A percentile compares a stretch with the other conserved stretches of the same genome.
phyloP scores from a whole-genome alignment of 2,797 vertebrate genomes.

The Lepus oiostolus region DNA sequence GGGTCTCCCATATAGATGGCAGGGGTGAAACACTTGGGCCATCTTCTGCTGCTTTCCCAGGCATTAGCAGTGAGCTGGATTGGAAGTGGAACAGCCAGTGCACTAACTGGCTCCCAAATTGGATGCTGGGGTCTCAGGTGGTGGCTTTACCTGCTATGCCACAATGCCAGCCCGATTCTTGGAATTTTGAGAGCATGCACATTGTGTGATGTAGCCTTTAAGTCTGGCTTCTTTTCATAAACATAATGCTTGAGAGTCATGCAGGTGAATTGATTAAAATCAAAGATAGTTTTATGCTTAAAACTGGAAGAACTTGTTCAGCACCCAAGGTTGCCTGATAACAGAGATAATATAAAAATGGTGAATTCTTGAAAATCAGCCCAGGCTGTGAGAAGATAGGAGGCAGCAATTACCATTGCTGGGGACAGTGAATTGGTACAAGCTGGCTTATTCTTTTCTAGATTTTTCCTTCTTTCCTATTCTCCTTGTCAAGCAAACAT shows the following conservation, averaged over 20 bases:
- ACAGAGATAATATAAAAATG: conserved; percentile 60
- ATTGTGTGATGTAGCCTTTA: conserved; percentile 21
- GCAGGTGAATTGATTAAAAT: conserved; percentile 50
- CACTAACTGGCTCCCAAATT: no score
- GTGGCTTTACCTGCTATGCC: no score
- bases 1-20: no score
- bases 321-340: conserved; percentile 58
- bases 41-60: no score
- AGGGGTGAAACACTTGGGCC: no score
- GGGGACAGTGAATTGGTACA: background rate
- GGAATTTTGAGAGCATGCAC: background rate
- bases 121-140: no score
- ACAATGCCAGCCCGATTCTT: no score
- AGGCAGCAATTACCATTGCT: background rate
- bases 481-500: background rate
- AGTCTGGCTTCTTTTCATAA: conserved; percentile 51
- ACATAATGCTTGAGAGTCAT: conserved; percentile 44
- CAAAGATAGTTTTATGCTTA: conserved; percentile 37
- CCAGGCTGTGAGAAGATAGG: background rate
- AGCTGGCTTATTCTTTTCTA: background rate
- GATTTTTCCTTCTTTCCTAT: background rate
- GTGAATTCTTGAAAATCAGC: conserved; percentile 58
- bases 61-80: no score
- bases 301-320: conserved; percentile 71
- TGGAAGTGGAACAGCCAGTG: no score